These are phyloP conservation scores for Accipiter virgatus DNA, from an alignment of 2,113 vertebrate genomes.

Conservation along the genomic window DNA sequence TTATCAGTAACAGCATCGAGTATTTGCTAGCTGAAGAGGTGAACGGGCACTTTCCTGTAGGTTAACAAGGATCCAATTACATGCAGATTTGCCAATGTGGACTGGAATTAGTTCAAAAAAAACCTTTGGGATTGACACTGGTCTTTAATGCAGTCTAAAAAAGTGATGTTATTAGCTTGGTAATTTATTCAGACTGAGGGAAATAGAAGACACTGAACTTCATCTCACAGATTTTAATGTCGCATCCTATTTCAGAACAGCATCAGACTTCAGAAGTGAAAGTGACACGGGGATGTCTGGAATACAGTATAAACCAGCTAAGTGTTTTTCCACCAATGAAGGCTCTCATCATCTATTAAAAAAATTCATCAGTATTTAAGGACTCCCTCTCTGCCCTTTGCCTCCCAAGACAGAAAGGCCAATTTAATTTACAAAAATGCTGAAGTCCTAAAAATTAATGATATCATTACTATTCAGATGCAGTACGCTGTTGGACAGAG, in stretches of 20 bases:
- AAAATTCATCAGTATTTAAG: constrained; percentile 56
- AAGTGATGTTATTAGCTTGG: neutral
- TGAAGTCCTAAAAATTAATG: constrained; percentile 61
- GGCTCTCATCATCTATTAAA: constrained; percentile 11
- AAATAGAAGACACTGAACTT: constrained; percentile 28
- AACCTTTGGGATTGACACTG: neutral
- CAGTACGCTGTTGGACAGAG: neutral
- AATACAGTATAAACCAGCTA: constrained; percentile 42
- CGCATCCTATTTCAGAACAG: constrained; percentile 20
- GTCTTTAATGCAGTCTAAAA: constrained; percentile 12
- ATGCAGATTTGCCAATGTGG: neutral
- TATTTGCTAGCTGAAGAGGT: neutral
- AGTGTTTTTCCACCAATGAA: constrained; percentile 8
- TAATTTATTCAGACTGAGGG: constrained; percentile 41
- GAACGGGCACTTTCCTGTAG: neutral
- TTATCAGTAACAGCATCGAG: neutral
- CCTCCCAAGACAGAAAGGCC: constrained; percentile 33
- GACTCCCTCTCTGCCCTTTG: constrained; percentile 47
- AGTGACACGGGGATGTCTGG: neutral
- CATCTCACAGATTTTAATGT: constrained; percentile 35
- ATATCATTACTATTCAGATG: constrained; percentile 51
- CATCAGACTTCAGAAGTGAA: constrained; percentile 10
- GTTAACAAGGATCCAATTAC: neutral
- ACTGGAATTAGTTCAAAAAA: neutral
- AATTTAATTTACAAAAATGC: constrained; percentile 62